Percentiles rank a stretch among this genome's conserved stretches.
Evolutionary conservation across 2,797 vertebrate genomes (phyloP).

Genomic region (Benthosema pterotum): DNA sequence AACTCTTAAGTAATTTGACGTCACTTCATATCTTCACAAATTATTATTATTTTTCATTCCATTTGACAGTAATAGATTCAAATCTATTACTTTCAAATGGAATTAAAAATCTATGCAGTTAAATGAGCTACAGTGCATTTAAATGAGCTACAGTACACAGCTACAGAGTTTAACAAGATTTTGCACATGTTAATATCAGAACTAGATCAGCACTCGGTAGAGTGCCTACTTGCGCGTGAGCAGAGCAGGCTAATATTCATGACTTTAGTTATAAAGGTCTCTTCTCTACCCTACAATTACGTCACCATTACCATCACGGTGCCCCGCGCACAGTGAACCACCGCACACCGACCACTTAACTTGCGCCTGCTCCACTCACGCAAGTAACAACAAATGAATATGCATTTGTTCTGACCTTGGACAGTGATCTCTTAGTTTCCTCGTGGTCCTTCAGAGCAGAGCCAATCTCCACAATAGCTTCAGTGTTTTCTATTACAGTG

Average conservation of each 20-base stretch:
- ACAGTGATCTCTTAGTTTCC: conserved; percentile 86
- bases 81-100: too few relatives aligned
- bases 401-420: conserved; percentile 81
- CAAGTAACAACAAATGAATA: background rate
- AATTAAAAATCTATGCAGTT: too few relatives aligned
- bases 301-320: too few relatives aligned
- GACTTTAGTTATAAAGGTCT: too few relatives aligned
- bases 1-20: background rate
- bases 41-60: background rate
- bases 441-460: conserved; percentile 87
- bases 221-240: too few relatives aligned
- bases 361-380: too few relatives aligned
- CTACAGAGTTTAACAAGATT: background rate
- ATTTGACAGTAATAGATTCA: background rate
- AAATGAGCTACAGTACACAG: background rate
- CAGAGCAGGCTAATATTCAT: too few relatives aligned
- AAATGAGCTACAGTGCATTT: too few relatives aligned
- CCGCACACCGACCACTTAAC: too few relatives aligned
- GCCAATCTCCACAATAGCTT: conserved; percentile 79
- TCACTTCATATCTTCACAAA: background rate
- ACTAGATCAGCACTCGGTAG: too few relatives aligned
- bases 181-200: background rate
- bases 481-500: conserved; percentile 83
- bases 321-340: too few relatives aligned
- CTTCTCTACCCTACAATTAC: too few relatives aligned